Percentiles rank a stretch among this genome's conserved stretches.
Conservation (phyloP, 92 coral and sea anemone genomes). For the Actinernus sp. region DNA sequence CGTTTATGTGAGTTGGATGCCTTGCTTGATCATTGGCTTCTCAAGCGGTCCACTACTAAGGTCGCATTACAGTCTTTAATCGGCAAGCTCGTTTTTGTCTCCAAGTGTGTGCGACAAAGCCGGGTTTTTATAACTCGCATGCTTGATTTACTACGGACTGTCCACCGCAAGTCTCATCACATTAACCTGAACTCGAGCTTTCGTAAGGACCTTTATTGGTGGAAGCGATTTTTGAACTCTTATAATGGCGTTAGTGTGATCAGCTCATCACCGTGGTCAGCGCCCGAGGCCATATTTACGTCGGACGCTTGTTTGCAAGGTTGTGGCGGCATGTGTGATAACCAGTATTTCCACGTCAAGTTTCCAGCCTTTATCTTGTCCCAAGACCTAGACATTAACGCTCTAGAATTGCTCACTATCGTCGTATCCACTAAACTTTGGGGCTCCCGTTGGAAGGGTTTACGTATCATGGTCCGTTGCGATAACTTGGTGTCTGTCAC, state of each 20-base stretch:
- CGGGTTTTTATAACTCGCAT: slow-evolving; percentile 6
- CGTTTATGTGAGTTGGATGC: neutral
- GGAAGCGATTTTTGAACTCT: neutral
- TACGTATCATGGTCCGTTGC: slow-evolving; percentile 11
- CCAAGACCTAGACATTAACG: slow-evolving; percentile 8
- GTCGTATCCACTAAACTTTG: slow-evolving; percentile 18
- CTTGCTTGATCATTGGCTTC: neutral
- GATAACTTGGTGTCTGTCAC: slow-evolving; percentile 31
- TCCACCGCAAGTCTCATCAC: neutral
- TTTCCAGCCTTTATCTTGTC: slow-evolving; percentile 12
- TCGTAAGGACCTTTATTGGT: slow-evolving; percentile 3
- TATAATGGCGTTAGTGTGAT: slow-evolving; percentile 25
- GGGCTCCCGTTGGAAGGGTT: slow-evolving; percentile 16
- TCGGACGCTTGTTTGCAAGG: slow-evolving; percentile 33
- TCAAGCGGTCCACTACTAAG: neutral
- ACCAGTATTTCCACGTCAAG: slow-evolving; percentile 28
- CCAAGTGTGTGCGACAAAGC: slow-evolving; percentile 1
- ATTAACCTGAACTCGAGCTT: neutral
- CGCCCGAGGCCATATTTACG: slow-evolving; percentile 20
- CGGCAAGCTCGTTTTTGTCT: slow-evolving; percentile 4
- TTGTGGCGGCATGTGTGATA: slow-evolving; percentile 17
- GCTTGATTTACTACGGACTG: neutral
- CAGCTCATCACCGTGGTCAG: slow-evolving; percentile 17
- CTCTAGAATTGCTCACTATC: slow-evolving; percentile 2
- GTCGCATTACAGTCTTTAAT: neutral